Evolutionary conservation across 2,113 vertebrate genomes (phyloP), one percentile per base, ranked within the genome.

Genomic region (Menidia beryllina): DNA sequence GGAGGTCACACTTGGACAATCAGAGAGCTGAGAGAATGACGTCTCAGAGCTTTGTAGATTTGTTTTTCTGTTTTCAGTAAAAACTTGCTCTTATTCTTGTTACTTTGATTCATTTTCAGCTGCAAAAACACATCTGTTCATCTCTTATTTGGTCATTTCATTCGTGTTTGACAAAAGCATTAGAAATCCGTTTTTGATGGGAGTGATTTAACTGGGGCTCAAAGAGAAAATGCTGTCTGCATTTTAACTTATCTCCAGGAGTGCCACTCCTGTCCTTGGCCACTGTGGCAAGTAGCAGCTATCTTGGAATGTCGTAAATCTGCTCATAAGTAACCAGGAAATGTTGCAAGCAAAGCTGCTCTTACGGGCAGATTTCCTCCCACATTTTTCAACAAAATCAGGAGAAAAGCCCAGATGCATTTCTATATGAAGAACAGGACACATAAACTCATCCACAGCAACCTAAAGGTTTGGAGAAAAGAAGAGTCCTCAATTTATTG

Each of bases 321-420:
- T 24, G 36, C 47, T 38, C 69, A 45, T 21, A 69, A 24, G 9
- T 57, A 57, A 61, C n/a, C 27, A 34, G 14, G 39, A 52, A 58
- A 34, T 54, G 41, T 47, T 72, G 41, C 41, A 45, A 43, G 41
- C 6, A 17, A 15, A 45, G 23, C 24, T 45, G 23, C 43, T 25
- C 23, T 8, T 19, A 24, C 9, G 48, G 23, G 20, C 21, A 50
- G 27, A 59, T 17, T 5, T 17, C 6, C 3, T 43, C 15, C 13
- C 14, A 17, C 14, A 17, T 43, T 4, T 17, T 17, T 43, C 15
- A n/a, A n/a, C n/a, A n/a, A n/a, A n/a, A n/a, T n/a, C 15, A 43
- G 41, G 6, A 17, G 19, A 39, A 14, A 39, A 5, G 30, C 10
- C 7, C 30, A 34, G 10, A 34, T 10, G n/a, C n/a, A n/a, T n/a